Evolutionary conservation across 2,113 vertebrate species (phyloP).

Genomic region (Monopterus albus): DNA sequence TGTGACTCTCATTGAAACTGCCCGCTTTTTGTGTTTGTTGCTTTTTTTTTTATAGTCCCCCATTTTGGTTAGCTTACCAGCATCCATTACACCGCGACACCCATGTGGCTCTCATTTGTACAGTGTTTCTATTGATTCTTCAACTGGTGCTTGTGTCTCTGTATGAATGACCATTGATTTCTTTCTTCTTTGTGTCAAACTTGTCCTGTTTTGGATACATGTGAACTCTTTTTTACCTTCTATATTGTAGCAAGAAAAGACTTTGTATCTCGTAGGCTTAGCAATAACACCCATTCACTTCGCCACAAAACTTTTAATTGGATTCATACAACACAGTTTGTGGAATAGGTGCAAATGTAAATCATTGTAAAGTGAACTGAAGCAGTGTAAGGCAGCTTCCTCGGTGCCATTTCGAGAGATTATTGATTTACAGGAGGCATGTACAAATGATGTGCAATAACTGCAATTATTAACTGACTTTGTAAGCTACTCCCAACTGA

Average conservation of each 20-base stretch:
- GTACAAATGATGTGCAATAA: constrained; percentile 66
- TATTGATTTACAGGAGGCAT: constrained; percentile 30
- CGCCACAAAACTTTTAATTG: constrained; percentile 21
- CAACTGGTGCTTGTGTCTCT: constrained; percentile 78
- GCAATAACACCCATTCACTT: constrained; percentile 80
- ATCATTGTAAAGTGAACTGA: constrained; percentile 21
- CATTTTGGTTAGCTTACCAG: constrained; percentile 39
- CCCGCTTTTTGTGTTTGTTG: constrained; percentile 64
- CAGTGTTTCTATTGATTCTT: constrained; percentile 73
- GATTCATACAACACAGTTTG: constrained; percentile 5
- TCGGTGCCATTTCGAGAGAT: constrained; percentile 62
- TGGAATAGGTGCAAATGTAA: constrained; percentile 33
- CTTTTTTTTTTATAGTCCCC: constrained; percentile 38
- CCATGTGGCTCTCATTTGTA: constrained; percentile 64
- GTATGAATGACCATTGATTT: constrained; percentile 66
- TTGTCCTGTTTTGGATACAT: constrained; percentile 69
- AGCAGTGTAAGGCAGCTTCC: constrained; percentile 66
- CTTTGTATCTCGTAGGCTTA: constrained; percentile 82
- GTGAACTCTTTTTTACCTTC: constrained; percentile 79
- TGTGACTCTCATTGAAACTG: constrained; percentile 49
- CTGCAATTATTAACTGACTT: constrained; percentile 11
- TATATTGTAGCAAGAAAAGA: constrained; percentile 80
- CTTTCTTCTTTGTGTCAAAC: constrained; percentile 26
- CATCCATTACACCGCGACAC: constrained; percentile 30
- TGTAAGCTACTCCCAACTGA: constrained; percentile 28